These are phyloP conservation scores for Pogonocichla stellata DNA, from an alignment of 2,113 vertebrate species.

Conservation along the genomic window DNA sequence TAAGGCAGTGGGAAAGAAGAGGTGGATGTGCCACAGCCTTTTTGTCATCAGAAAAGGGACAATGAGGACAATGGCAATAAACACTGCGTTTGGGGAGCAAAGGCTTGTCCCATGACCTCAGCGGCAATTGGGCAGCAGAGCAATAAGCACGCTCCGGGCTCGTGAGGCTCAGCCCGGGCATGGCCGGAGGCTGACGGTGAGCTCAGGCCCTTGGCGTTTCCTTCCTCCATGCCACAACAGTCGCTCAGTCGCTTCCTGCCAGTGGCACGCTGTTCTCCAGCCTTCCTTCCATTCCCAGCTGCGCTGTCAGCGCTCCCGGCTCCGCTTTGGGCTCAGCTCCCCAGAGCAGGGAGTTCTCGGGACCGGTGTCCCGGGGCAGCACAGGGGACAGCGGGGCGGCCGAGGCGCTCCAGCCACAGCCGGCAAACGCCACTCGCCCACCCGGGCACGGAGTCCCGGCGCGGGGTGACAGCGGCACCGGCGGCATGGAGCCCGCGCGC, in stretches of 20 bases:
- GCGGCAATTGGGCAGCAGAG: background rate
- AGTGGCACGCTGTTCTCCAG: background rate
- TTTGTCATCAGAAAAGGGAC: background rate
- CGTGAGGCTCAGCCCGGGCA: background rate
- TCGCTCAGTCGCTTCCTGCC: background rate
- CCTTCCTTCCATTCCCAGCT: rapidly evolving
- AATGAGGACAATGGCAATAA: rapidly evolving
- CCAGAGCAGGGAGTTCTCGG: rapidly evolving
- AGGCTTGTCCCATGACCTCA: background rate
- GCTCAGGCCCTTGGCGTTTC: conserved; percentile 32
- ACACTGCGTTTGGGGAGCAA: rapidly evolving
- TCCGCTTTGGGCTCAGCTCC: background rate
- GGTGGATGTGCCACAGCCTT: background rate
- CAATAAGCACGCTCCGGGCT: background rate
- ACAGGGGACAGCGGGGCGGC: rapidly evolving
- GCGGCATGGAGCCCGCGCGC: background rate
- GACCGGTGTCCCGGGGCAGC: too few species aligned
- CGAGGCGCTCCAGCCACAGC: background rate
- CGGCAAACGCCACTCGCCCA: background rate
- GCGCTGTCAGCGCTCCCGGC: rapidly evolving
- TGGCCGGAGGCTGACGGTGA: background rate
- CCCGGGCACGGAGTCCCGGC: background rate
- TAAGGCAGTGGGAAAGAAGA: background rate
- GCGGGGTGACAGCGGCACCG: background rate
- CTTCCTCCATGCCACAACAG: background rate